phyloP scores from a whole-genome alignment of 2,888 invertebrate genomes.

The Allacma fusca region DNA sequence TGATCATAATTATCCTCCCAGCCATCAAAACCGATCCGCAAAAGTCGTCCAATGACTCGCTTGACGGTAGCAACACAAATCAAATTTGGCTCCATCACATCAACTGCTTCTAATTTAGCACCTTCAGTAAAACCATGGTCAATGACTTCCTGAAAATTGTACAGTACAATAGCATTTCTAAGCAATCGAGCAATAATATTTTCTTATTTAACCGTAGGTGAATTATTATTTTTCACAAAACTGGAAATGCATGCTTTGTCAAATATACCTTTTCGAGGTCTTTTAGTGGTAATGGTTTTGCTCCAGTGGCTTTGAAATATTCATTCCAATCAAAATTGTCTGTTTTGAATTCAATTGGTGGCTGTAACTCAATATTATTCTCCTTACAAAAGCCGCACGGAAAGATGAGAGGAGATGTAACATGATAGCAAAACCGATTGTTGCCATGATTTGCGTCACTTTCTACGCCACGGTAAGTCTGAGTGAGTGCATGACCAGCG shows the following conservation, averaged over 20 bases:
- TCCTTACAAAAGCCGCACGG: constrained; percentile 85
- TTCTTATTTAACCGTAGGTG: too few species aligned
- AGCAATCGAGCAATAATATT: too few species aligned
- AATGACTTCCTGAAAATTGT: constrained; percentile 57
- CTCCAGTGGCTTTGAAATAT: constrained; percentile 69
- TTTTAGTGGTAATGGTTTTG: constrained; percentile 26
- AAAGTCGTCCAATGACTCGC: constrained; percentile 83
- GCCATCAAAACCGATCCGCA: constrained; percentile 94
- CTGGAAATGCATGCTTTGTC: too few species aligned
- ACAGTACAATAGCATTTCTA: constrained; percentile 10
- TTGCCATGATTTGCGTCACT: constrained; percentile 67
- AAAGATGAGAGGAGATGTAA: constrained; percentile 91
- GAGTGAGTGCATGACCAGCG: constrained; percentile 68
- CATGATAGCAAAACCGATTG: constrained; percentile 97
- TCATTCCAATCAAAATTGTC: constrained; percentile 77
- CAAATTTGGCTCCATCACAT: constrained; percentile 94
- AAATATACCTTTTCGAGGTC: constrained; percentile 29
- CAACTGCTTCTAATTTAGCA: constrained; percentile 94
- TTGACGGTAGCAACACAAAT: constrained; percentile 95
- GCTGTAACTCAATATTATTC: constrained; percentile 82
- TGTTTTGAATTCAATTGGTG: constrained; percentile 76
- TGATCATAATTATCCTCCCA: constrained; percentile 93
- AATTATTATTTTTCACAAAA: too few species aligned
- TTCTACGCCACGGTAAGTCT: constrained; percentile 60
- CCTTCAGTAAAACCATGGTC: constrained; percentile 89